phyloP scores from a whole-genome alignment of 2,113 vertebrate species.

The Mugil cephalus region DNA sequence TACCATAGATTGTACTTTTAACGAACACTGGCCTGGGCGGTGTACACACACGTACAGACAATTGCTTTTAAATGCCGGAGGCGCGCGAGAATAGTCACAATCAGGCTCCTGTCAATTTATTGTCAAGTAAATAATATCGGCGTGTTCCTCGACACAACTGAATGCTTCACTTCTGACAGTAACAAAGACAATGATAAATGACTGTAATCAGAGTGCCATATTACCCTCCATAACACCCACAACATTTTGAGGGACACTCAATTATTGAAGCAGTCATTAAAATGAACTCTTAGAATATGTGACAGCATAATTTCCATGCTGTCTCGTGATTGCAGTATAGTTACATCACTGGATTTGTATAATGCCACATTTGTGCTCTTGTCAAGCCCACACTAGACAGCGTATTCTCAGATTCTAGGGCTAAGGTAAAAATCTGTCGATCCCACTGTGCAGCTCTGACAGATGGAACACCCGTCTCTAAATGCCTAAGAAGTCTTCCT shows the following conservation, averaged over 20 bases:
- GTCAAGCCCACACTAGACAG: conserved; percentile 42
- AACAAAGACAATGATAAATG: conserved; percentile 59
- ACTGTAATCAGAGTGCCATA: conserved; percentile 48
- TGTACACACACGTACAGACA: neutral
- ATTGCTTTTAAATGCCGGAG: conserved; percentile 10
- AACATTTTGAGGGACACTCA: conserved; percentile 32
- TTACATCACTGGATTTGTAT: conserved; percentile 43
- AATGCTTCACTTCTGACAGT: conserved; percentile 26
- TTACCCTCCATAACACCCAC: conserved; percentile 34
- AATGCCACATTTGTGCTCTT: conserved; percentile 37
- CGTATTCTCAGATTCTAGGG: conserved; percentile 10
- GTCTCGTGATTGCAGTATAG: conserved; percentile 46
- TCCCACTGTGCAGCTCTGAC: conserved; percentile 4
- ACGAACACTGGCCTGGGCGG: conserved; percentile 37
- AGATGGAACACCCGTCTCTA: conserved; percentile 1
- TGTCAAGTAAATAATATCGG: conserved; percentile 9
- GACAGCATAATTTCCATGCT: conserved; percentile 67
- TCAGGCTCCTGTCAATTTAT: too few relatives aligned
- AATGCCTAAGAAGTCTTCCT: conserved; percentile 29
- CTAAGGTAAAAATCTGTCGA: conserved; percentile 33
- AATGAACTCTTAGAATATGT: conserved; percentile 53
- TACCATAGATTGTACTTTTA: conserved; percentile 36
- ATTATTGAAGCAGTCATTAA: conserved; percentile 43
- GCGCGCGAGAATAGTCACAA: neutral
- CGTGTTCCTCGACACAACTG: conserved; percentile 18